These are phyloP conservation scores for Orthosia gracilis DNA, from an alignment of 2,888 invertebrate genomes.

Conservation along the genomic window DNA sequence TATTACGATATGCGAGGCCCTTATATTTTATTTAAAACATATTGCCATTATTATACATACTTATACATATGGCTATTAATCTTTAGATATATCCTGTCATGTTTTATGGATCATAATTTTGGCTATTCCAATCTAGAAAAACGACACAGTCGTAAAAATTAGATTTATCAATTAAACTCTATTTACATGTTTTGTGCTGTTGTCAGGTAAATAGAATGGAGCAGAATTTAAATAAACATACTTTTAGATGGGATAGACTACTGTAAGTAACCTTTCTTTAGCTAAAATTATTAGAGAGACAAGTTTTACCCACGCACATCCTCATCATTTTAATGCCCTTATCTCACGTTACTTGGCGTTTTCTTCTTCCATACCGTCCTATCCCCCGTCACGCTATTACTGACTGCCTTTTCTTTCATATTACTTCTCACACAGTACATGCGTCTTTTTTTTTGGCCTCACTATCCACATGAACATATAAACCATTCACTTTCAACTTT, in stretches of 20 bases:
- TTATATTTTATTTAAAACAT: not conserved
- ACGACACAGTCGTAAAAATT: conserved; percentile 18
- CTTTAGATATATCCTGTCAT: conserved; percentile 15
- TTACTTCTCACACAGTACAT: too few species aligned
- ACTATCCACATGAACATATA: too few species aligned
- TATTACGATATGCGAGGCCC: not conserved
- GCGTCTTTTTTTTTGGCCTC: too few species aligned
- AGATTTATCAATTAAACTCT: conserved; percentile 18
- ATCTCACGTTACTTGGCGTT: too few species aligned
- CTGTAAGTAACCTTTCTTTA: too few species aligned
- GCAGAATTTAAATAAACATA: not conserved
- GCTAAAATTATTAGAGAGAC: too few species aligned
- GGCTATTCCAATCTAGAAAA: conserved; percentile 33
- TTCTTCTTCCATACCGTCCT: too few species aligned
- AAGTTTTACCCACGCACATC: too few species aligned
- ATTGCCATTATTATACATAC: conserved; percentile 11
- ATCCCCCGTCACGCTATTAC: too few species aligned
- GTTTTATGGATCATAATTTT: conserved; percentile 47
- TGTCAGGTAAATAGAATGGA: not conserved
- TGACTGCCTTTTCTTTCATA: too few species aligned
- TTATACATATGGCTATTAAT: conserved; percentile 18
- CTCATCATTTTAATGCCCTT: too few species aligned
- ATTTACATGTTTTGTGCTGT: not conserved
- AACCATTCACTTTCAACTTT: too few species aligned
- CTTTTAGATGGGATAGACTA: not conserved